Evolutionary conservation across 2,113 vertebrate species (phyloP).

Genomic region (Tyrannus savana): DNA sequence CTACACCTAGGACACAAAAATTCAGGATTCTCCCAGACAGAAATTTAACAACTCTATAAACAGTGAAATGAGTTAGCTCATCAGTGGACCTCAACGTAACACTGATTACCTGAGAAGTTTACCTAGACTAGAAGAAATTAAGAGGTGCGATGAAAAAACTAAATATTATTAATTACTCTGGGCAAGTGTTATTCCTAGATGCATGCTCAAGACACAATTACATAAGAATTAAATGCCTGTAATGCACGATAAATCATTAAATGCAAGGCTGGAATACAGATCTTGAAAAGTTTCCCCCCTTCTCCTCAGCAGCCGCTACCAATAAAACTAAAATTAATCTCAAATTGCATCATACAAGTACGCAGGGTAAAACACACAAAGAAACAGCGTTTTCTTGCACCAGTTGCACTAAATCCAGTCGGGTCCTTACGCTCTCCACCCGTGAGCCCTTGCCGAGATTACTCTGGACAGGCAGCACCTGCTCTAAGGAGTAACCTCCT

Average conservation of each 20-base stretch:
- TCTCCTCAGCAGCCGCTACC: not conserved
- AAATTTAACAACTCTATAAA: not conserved
- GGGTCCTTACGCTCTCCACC: too few species aligned
- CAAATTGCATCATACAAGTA: not conserved
- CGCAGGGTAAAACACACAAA: not conserved
- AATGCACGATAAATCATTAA: not conserved
- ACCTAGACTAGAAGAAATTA: not conserved
- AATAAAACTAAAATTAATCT: not conserved
- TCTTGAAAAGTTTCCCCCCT: not conserved
- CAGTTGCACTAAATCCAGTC: not conserved
- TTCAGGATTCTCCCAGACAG: not conserved
- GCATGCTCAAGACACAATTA: not conserved
- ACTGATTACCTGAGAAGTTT: not conserved
- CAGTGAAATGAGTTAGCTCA: not conserved
- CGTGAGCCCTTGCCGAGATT: not conserved
- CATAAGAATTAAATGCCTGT: rapidly evolving
- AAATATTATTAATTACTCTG: not conserved
- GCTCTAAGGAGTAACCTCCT: not conserved
- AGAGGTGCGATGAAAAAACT: not conserved
- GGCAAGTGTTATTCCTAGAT: not conserved
- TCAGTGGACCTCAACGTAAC: not conserved
- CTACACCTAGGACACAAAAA: not conserved
- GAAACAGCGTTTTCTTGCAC: not conserved
- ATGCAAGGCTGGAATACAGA: rapidly evolving
- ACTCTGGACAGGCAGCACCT: rapidly evolving